phyloP scores from a whole-genome alignment of 2,113 vertebrate genomes.

The Rostratula benghalensis region DNA sequence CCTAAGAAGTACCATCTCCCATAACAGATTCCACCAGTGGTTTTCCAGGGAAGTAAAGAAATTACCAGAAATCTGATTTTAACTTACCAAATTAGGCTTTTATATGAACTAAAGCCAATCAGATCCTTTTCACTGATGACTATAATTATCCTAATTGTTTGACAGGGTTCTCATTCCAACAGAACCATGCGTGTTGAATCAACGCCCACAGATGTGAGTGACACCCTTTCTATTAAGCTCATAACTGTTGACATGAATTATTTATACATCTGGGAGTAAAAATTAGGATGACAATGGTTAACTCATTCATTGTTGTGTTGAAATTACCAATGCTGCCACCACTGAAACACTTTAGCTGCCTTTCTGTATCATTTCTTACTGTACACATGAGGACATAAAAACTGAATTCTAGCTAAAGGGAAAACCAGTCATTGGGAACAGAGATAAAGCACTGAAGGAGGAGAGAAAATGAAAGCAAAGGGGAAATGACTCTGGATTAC shows the following conservation, averaged over 20 bases:
- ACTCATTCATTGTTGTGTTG: background rate
- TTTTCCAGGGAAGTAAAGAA: slow-evolving; percentile 47
- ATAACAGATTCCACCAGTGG: background rate
- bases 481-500: background rate
- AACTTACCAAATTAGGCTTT: slow-evolving; percentile 19
- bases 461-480: background rate
- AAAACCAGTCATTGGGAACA: background rate
- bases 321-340: background rate
- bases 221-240: background rate
- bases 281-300: background rate
- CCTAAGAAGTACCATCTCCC: slow-evolving; percentile 1
- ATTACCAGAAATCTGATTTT: slow-evolving; percentile 43
- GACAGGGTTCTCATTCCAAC: background rate
- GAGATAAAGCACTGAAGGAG: background rate
- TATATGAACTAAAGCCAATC: background rate
- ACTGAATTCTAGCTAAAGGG: background rate
- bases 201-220: background rate
- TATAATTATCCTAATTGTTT: background rate
- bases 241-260: background rate
- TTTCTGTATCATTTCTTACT: background rate
- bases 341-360: background rate
- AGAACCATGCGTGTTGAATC: background rate
- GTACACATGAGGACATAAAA: background rate
- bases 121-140: background rate
- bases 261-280: background rate